Evolutionary conservation across 2,888 invertebrate genomes (phyloP).

Genomic region (Megastigmus dorsalis): DNA sequence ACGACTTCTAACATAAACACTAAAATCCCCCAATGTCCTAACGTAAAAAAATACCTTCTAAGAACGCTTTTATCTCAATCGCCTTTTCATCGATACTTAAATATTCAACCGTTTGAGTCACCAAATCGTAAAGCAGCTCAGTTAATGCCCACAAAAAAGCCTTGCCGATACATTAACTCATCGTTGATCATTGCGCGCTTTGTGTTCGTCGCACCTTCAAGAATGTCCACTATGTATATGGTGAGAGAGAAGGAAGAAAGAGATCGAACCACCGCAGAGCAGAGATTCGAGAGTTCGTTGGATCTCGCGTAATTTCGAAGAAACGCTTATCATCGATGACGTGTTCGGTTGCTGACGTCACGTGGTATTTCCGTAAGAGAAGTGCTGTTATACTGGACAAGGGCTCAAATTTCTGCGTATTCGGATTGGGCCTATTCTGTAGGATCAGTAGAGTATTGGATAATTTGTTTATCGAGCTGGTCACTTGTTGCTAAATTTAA

Average conservation of each 20-base stretch:
- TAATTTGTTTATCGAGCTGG: background rate
- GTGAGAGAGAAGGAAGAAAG: background rate
- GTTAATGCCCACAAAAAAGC: too few relatives aligned
- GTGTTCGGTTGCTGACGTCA: slow-evolving; percentile 29
- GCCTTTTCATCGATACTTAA: too few relatives aligned
- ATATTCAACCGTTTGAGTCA: too few relatives aligned
- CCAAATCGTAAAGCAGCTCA: too few relatives aligned
- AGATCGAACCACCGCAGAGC: background rate
- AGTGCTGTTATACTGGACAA: background rate
- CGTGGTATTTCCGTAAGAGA: slow-evolving; percentile 21
- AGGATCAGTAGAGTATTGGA: background rate
- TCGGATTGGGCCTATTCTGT: background rate
- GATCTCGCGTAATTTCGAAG: slow-evolving; percentile 10
- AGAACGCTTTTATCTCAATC: too few relatives aligned
- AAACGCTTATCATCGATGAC: slow-evolving; percentile 29
- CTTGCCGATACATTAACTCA: background rate
- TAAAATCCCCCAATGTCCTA: too few relatives aligned
- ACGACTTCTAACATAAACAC: too few relatives aligned
- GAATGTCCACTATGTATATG: too few relatives aligned
- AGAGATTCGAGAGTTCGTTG: background rate
- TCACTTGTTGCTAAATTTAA: too few relatives aligned
- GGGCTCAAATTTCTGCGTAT: background rate
- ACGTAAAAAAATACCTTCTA: too few relatives aligned
- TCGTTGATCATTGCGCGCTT: background rate
- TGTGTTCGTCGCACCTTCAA: slow-evolving; percentile 15